Evolutionary conservation across 2,888 invertebrate species (phyloP).

Genomic region (Callimorpha dominula): DNA sequence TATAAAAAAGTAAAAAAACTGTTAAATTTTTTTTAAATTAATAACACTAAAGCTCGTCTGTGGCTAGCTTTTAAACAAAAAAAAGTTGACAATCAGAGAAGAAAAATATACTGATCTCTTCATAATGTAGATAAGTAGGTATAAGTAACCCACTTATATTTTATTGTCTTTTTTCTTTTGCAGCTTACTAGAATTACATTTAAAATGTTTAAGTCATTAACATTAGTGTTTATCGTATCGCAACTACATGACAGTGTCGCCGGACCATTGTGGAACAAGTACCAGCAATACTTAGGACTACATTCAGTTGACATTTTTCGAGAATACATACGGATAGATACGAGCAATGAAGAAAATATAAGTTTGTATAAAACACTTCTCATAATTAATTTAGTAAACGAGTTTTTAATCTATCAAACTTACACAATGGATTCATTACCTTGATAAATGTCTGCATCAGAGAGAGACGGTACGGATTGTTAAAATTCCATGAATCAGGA

Average conservation of each 20-base stretch:
- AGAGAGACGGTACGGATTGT: no score
- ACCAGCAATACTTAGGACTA: conserved; percentile 27
- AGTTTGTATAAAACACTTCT: conserved; percentile 24
- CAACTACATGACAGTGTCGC: conserved; percentile 13
- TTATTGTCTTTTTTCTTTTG: background rate
- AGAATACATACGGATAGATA: conserved; percentile 68
- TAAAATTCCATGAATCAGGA: no score
- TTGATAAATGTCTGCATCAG: no score
- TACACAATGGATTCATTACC: no score
- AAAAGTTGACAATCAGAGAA: background rate
- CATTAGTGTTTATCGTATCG: conserved; percentile 13
- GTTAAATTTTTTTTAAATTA: no score
- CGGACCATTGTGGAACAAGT: conserved; percentile 26
- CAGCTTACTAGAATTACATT: background rate
- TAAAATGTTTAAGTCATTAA: conserved; percentile 29
- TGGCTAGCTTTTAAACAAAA: no score
- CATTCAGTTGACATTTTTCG: conserved; percentile 56
- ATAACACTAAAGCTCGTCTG: no score
- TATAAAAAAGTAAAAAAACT: no score
- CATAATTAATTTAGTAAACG: background rate
- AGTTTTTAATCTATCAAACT: background rate
- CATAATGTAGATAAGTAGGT: background rate
- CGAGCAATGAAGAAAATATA: conserved; percentile 55
- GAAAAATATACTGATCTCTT: background rate
- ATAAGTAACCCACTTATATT: background rate